Evolutionary conservation across 2,888 invertebrate genomes (phyloP).

Genomic region (Archaeoteleia sp.): DNA sequence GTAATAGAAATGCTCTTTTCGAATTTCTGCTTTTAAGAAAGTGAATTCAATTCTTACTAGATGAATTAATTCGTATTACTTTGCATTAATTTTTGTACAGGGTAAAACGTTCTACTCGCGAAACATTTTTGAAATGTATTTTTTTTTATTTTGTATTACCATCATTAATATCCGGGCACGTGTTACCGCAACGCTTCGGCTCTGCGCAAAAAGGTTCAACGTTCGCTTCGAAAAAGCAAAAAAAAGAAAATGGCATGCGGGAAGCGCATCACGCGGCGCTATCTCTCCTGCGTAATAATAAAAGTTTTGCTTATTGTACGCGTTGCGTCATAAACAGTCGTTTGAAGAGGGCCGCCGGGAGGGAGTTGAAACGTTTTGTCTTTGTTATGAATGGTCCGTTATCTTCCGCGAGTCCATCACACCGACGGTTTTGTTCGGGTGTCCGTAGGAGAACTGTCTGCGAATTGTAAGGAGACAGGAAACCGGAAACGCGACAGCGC

Average conservation of each 20-base stretch:
- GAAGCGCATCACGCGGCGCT: constrained; percentile 13
- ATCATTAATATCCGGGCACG: no score
- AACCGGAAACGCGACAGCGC: constrained; percentile 68
- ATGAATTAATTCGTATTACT: no score
- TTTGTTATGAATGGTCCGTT: constrained; percentile 61
- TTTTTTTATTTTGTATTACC: no score
- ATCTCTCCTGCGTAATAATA: constrained; percentile 59
- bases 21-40: no score
- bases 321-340: constrained; percentile 55
- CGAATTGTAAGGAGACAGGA: constrained; percentile 73
- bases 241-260: constrained; percentile 5
- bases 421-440: constrained; percentile 54
- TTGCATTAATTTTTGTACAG: no score
- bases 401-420: constrained; percentile 55
- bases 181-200: no score
- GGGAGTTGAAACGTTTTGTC: constrained; percentile 67
- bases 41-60: no score
- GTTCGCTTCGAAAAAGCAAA: not conserved
- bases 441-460: constrained; percentile 65
- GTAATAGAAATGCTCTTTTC: no score
- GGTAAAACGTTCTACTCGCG: no score
- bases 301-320: constrained; percentile 67
- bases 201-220: no score
- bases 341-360: constrained; percentile 52
- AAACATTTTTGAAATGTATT: no score